A percentile compares a stretch with the other conserved stretches of the same genome.
phyloP scores from a whole-genome alignment of 1,140 invertebrate genomes.

The Cydia splendana region DNA sequence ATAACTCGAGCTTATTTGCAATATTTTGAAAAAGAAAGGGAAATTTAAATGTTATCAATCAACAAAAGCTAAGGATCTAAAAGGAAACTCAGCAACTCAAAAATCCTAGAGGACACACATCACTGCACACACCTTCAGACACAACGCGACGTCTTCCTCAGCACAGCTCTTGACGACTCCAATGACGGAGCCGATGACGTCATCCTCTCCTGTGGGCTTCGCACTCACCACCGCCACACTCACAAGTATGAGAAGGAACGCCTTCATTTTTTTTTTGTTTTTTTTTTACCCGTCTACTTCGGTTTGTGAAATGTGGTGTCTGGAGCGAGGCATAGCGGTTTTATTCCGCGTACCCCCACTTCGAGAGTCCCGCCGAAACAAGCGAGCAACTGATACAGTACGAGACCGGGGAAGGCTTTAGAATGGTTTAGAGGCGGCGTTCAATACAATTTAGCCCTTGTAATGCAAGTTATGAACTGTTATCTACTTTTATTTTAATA shows the following conservation, averaged over 20 bases:
- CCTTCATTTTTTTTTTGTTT: constrained; percentile 77
- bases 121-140: constrained; percentile 83
- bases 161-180: constrained; percentile 84
- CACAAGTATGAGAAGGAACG: constrained; percentile 77
- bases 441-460: background rate
- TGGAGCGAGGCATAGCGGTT: constrained; percentile 54
- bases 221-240: constrained; percentile 75
- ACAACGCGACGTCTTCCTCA: constrained; percentile 85
- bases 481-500: too few species aligned
- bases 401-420: constrained; percentile 34
- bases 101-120: constrained; percentile 8
- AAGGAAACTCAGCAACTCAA: background rate
- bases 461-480: too few species aligned
- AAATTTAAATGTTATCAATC: background rate
- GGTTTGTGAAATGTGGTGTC: constrained; percentile 61
- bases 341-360: constrained; percentile 66
- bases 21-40: too few species aligned
- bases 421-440: constrained; percentile 47
- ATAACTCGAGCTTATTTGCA: too few species aligned
- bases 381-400: constrained; percentile 38
- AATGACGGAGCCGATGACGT: constrained; percentile 81
- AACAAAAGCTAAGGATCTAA: background rate
- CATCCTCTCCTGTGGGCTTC: constrained; percentile 80
- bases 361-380: constrained; percentile 48
- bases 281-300: constrained; percentile 50